phyloP scores from a whole-genome alignment of 2,888 invertebrate genomes.

The Tipula vernalis region DNA sequence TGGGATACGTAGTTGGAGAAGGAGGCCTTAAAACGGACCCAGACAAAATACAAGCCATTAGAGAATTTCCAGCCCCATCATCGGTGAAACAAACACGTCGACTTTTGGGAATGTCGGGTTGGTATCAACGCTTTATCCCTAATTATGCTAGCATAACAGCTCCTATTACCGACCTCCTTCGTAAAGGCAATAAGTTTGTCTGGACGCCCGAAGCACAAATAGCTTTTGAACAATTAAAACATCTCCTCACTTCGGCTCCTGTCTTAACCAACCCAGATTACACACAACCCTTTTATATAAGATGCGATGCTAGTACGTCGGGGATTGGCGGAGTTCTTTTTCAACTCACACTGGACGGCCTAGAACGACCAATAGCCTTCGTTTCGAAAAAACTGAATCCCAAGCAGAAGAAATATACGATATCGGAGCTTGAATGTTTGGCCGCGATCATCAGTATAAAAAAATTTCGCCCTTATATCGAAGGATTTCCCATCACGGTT shows the following conservation, averaged over 20 bases:
- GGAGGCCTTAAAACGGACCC: no score
- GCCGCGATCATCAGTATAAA: no score
- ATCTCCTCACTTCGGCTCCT: neutral
- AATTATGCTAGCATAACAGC: neutral
- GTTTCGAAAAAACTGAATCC: no score
- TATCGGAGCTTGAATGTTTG: no score
- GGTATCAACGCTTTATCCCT: neutral
- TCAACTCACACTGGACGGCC: neutral
- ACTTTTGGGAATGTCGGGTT: neutral
- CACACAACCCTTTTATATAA: neutral
- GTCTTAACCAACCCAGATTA: neutral
- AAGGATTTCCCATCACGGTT: no score
- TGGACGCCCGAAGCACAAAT: neutral
- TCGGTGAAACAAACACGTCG: no score
- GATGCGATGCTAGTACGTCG: neutral
- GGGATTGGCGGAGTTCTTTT: neutral
- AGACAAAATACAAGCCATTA: no score
- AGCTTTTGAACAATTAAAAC: neutral
- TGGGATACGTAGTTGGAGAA: no score
- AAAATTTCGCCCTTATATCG: no score
- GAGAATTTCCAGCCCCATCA: no score
- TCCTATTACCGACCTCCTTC: conserved; percentile 9
- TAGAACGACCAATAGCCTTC: no score
- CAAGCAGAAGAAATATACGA: no score
- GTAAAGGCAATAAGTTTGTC: neutral